Percentiles rank a stretch among this genome's conserved stretches.
Conservation (phyloP, 2,113 vertebrate genomes). For the Erythrocebus patas region DNA sequence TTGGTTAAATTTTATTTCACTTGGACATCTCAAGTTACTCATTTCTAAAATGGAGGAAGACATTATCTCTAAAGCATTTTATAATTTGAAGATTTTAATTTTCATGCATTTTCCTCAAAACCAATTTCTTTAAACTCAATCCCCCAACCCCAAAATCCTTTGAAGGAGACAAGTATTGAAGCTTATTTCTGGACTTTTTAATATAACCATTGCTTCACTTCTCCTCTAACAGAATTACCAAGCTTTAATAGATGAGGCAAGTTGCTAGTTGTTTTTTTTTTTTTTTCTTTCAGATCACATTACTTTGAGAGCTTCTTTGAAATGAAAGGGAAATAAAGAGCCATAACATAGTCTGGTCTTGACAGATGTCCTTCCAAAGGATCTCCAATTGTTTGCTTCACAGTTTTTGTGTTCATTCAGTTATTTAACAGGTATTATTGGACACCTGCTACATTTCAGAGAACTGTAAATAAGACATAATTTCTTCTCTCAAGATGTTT, state of each 20-base stretch:
- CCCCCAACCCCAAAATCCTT: background rate
- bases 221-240: background rate
- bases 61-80: background rate
- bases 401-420: background rate
- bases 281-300: background rate
- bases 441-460: background rate
- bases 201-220: background rate
- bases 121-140: background rate
- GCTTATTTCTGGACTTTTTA: background rate
- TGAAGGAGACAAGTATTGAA: background rate
- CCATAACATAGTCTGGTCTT: background rate
- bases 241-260: background rate
- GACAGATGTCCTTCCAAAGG: background rate
- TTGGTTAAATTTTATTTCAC: conserved; percentile 21
- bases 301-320: background rate
- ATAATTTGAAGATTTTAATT: background rate
- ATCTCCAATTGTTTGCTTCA: background rate
- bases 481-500: background rate
- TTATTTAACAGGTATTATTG: background rate
- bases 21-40: conserved; percentile 12
- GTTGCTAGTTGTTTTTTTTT: background rate
- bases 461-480: background rate
- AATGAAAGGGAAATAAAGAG: conserved; percentile 21
- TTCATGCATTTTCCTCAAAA: background rate
- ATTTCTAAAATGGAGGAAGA: background rate